Conservation (phyloP, 1,140 invertebrate genomes). For the Pachypeltis micranthus region DNA sequence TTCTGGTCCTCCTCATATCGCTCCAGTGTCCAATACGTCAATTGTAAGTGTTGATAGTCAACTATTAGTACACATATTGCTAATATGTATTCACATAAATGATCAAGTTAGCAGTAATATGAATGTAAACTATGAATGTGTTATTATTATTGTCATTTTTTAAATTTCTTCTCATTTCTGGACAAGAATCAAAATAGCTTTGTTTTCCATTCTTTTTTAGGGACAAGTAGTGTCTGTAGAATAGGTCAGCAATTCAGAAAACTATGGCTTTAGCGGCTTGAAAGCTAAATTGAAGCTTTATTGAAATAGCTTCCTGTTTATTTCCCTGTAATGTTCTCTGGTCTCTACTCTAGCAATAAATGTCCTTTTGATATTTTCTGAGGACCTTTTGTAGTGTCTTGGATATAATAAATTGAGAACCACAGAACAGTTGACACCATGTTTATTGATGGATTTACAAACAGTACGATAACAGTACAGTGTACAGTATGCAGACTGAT, state of each 20-base stretch:
- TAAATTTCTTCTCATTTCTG: background rate
- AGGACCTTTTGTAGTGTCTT: too few species aligned
- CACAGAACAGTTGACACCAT: too few species aligned
- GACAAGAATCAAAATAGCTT: background rate
- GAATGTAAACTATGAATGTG: background rate
- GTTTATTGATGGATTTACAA: too few species aligned
- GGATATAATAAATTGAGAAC: too few species aligned
- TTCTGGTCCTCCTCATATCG: constrained; percentile 21
- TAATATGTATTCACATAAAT: background rate
- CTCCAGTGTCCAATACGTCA: constrained; percentile 12
- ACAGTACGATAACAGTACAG: too few species aligned
- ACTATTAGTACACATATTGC: background rate
- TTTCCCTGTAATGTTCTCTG: too few species aligned
- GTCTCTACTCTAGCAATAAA: too few species aligned
- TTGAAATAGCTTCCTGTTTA: too few species aligned
- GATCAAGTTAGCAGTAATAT: background rate
- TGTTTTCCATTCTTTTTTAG: constrained; percentile 1
- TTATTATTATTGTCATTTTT: background rate
- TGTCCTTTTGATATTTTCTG: too few species aligned
- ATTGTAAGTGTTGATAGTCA: constrained; percentile 17
- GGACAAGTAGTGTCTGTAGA: background rate
- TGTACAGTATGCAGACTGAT: too few species aligned
- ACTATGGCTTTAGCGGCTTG: too few species aligned
- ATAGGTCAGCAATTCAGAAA: background rate
- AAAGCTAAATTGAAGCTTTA: too few species aligned